Evolutionary conservation across 2,113 vertebrate species (phyloP).

Genomic region (Talpa occidentalis): DNA sequence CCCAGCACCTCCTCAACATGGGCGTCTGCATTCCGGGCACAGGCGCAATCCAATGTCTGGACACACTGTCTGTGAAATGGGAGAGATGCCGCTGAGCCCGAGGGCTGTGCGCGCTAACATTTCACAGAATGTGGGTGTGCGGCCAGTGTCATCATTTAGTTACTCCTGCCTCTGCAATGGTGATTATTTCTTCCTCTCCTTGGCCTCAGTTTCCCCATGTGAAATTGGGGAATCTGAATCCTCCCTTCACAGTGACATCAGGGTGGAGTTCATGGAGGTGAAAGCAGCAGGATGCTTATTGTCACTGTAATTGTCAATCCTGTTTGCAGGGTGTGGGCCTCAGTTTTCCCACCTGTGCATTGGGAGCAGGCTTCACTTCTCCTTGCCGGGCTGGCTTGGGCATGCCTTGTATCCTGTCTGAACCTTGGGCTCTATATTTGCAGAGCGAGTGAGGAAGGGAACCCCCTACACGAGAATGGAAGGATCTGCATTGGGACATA

Average conservation of each 20-base stretch:
- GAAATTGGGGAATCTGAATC: neutral
- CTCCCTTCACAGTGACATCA: neutral
- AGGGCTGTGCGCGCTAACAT: neutral
- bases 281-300: neutral
- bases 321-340: rapidly evolving
- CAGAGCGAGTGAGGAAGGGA: neutral
- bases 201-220: neutral
- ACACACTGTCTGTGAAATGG: neutral
- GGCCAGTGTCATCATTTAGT: neutral
- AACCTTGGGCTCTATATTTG: neutral
- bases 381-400: neutral
- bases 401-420: neutral
- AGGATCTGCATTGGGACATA: neutral
- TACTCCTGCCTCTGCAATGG: neutral
- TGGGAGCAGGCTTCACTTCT: neutral
- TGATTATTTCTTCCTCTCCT: neutral
- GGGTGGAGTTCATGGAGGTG: rapidly evolving
- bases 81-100: neutral
- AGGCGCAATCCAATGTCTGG: neutral
- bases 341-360: neutral
- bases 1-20: neutral
- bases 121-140: rapidly evolving
- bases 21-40: neutral
- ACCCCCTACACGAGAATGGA: neutral
- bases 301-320: rapidly evolving